Evolutionary conservation across 2,113 vertebrate species (phyloP).

Genomic region (Maccullochella peelii): DNA sequence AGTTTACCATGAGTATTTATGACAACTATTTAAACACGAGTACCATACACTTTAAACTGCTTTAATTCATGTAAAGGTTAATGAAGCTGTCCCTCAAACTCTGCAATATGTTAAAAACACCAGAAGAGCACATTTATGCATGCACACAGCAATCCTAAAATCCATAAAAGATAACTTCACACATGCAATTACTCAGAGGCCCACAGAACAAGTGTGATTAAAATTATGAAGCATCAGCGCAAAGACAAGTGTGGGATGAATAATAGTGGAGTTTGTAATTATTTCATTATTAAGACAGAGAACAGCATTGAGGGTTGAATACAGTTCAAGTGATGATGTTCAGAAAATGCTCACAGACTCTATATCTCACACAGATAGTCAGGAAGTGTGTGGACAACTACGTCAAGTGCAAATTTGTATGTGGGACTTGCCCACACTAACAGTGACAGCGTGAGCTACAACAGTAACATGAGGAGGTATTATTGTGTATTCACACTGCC

Average conservation of each 20-base stretch:
- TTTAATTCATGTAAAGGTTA: background rate
- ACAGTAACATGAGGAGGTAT: constrained; percentile 5
- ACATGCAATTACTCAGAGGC: constrained; percentile 19
- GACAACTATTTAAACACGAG: background rate
- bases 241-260: background rate
- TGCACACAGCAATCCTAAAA: background rate
- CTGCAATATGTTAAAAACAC: background rate
- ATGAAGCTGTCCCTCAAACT: background rate
- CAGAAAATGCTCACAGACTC: constrained; percentile 8
- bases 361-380: constrained; percentile 1
- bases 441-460: background rate
- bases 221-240: background rate
- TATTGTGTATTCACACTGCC: background rate
- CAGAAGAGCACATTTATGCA: background rate
- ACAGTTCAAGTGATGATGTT: background rate
- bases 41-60: background rate
- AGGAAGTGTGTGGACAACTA: constrained; percentile 13
- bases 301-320: background rate
- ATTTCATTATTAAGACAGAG: background rate
- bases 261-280: background rate
- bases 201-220: constrained; percentile 17
- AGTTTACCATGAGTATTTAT: background rate
- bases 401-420: background rate
- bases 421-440: constrained; percentile 3
- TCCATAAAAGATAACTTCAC: constrained; percentile 12